Conservation (phyloP, 37 sponge, comb jelly and placozoan species). For the Eunapius fragilis region DNA sequence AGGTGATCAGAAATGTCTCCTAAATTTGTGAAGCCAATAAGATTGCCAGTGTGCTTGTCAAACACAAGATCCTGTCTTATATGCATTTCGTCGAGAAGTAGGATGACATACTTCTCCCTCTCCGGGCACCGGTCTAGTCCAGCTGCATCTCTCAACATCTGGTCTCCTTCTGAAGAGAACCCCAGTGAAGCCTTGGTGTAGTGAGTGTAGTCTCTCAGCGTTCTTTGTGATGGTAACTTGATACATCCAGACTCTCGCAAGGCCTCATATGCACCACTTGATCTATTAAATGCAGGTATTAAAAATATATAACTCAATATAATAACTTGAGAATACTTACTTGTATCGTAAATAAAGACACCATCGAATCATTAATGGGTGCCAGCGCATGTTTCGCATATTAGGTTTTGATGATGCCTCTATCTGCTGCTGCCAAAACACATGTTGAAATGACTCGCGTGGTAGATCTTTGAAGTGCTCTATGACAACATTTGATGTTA, state of each 20-base stretch:
- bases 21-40: constrained; percentile 24
- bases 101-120: constrained; percentile 23
- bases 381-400: constrained; percentile 16
- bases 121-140: constrained; percentile 17
- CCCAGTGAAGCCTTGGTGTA: constrained; percentile 13
- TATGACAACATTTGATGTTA: no score
- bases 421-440: constrained; percentile 26
- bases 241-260: no score
- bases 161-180: constrained; percentile 35
- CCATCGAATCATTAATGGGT: constrained; percentile 30
- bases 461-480: not conserved
- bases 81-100: constrained; percentile 52
- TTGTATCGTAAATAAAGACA: no score
- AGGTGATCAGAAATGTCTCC: constrained; percentile 25
- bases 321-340: no score
- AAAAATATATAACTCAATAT: no score
- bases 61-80: constrained; percentile 35
- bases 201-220: constrained; percentile 40
- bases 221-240: constrained; percentile 21
- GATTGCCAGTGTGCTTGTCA: constrained; percentile 36
- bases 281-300: no score
- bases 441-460: not conserved
- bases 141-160: constrained; percentile 25
- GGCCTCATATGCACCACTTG: no score
- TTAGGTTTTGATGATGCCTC: constrained; percentile 6